A percentile compares a stretch with the other conserved stretches of the same genome.
These are phyloP conservation scores for Leptestheria dahalacensis DNA, from an alignment of 1,140 invertebrate species.

Conservation along the genomic window DNA sequence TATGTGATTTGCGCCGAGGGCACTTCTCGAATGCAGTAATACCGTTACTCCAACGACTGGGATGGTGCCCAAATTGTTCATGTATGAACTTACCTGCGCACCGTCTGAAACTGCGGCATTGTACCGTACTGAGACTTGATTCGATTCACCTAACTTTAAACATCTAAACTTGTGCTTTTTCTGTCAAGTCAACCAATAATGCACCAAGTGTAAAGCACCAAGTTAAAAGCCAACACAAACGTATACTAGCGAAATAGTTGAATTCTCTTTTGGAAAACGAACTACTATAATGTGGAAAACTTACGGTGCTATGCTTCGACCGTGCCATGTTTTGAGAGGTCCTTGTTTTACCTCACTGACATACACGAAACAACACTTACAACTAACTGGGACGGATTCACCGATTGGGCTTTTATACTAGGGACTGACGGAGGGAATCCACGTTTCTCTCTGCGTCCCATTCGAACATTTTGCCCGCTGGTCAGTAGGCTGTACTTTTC, in stretches of 20 bases:
- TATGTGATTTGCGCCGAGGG: neutral
- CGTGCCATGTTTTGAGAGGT: constrained; percentile 11
- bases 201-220: no score
- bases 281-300: constrained; percentile 3
- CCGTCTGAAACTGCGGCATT: no score
- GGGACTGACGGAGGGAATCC: neutral
- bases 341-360: constrained; percentile 2
- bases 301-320: constrained; percentile 10
- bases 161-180: no score
- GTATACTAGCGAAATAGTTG: neutral
- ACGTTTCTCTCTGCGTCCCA: no score
- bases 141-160: no score
- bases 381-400: constrained; percentile 2
- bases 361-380: constrained; percentile 10
- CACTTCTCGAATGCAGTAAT: no score
- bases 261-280: neutral
- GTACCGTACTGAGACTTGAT: no score
- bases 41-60: no score
- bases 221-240: no score
- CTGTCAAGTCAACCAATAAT: no score
- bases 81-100: no score
- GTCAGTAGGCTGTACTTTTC: neutral
- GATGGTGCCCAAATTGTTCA: no score
- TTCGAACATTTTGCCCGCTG: neutral
- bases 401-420: constrained; percentile 7